Conservation (phyloP, 2,113 vertebrate species). For the Xiphias gladius region DNA sequence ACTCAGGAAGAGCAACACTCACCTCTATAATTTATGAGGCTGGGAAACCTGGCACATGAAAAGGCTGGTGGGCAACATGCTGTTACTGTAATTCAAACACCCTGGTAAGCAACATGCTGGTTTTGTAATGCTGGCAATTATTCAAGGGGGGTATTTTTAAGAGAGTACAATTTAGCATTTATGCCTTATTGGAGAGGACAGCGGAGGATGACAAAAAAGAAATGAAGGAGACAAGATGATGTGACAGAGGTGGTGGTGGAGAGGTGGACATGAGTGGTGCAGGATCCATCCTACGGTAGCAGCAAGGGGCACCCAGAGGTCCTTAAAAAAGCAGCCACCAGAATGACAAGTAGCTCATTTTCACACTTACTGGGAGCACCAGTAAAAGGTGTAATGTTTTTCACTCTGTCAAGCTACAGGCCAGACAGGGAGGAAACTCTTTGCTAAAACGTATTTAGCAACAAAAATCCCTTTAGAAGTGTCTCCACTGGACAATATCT, state of each 20-base stretch:
- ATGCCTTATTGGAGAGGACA: slow-evolving; percentile 46
- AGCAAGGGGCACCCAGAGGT: slow-evolving; percentile 69
- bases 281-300: slow-evolving; percentile 59
- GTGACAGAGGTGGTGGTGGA: slow-evolving; percentile 58
- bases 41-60: slow-evolving; percentile 57
- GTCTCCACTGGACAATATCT: slow-evolving; percentile 28
- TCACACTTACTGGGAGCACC: slow-evolving; percentile 57
- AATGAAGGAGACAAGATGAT: slow-evolving; percentile 40
- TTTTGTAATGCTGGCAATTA: slow-evolving; percentile 69
- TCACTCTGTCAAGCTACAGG: slow-evolving; percentile 40
- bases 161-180: slow-evolving; percentile 56
- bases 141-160: slow-evolving; percentile 62
- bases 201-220: slow-evolving; percentile 49
- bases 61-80: slow-evolving; percentile 60
- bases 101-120: slow-evolving; percentile 67
- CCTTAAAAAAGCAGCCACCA: slow-evolving; percentile 48
- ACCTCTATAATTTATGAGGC: slow-evolving; percentile 71
- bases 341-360: slow-evolving; percentile 74
- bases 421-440: slow-evolving; percentile 39
- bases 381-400: slow-evolving; percentile 41
- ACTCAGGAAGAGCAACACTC: slow-evolving; percentile 56
- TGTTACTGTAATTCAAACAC: slow-evolving; percentile 69
- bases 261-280: slow-evolving; percentile 58
- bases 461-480: slow-evolving; percentile 33
- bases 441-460: slow-evolving; percentile 47